Conservation (phyloP, 1,140 invertebrate genomes). For the Brachystomella parvula region DNA sequence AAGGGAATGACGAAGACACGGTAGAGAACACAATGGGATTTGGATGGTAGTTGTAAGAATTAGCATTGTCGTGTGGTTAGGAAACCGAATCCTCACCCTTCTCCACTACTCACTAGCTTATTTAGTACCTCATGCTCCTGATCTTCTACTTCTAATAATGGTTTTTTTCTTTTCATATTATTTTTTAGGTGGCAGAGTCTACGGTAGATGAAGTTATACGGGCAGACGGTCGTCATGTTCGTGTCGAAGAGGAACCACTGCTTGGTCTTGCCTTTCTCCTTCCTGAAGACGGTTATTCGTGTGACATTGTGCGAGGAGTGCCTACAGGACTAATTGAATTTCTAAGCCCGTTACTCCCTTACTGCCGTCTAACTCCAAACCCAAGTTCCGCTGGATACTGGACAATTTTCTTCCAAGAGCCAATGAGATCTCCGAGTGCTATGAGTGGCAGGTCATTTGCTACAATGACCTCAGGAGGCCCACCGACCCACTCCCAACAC, state of each 20-base stretch:
- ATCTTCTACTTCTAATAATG: neutral
- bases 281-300: constrained; percentile 96
- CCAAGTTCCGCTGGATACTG: constrained; percentile 68
- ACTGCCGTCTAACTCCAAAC: constrained; percentile 81
- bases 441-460: constrained; percentile 37
- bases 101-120: neutral
- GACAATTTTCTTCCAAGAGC: constrained; percentile 39
- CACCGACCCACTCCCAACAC: constrained; percentile 14
- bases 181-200: constrained; percentile 66
- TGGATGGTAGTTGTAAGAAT: constrained; percentile 6
- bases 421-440: constrained; percentile 37
- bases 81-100: neutral
- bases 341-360: constrained; percentile 71
- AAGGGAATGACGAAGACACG: constrained; percentile 7
- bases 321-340: constrained; percentile 89
- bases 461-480: constrained; percentile 21
- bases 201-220: constrained; percentile 85
- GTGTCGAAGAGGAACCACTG: constrained; percentile 65
- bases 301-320: constrained; percentile 86
- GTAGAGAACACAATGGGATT: neutral
- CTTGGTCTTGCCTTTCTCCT: constrained; percentile 82
- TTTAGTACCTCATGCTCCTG: neutral
- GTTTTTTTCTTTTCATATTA: constrained; percentile 16
- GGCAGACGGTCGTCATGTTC: constrained; percentile 78
- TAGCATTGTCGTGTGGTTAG: neutral